Evolutionary conservation across 1,140 invertebrate genomes (phyloP), one percentile per base, ranked within the genome.

Genomic region (Drosophila subpulchrella): DNA sequence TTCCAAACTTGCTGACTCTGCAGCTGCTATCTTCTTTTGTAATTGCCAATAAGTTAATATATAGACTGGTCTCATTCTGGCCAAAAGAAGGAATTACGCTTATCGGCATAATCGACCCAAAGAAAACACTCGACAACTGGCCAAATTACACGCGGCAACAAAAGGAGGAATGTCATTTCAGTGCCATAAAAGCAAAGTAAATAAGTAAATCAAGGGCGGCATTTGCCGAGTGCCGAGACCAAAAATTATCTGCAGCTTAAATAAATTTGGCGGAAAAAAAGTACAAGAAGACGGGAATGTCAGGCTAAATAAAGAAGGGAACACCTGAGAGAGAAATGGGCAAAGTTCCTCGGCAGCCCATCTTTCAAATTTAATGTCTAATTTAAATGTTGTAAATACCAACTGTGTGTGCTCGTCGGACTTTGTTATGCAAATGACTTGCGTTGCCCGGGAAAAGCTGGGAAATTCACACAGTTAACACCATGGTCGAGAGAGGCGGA

Each of bases 301-400:
- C 13, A 44, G 47, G 27, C 58, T 17, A 56, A 62, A 47, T 68
- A 20, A 50, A 70, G 55, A 67, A 67, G 38, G 34, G 47, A 66
- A 55, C 75, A 89, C 83, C 84, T 88, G 84, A 62, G 54, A 46
- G 68, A 44, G 57, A 50, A 65, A 51, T 56, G 63, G 67, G 10
- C 47, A 67, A 86, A 88, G 76, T 88, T 88, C 65, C 81, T 61
- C 57, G 77, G 76, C 84, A 88, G 84, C 80, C 81, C 84, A 88
- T 88, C 84, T 84, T 81, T 89, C 80, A 89, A 89, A 89, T 89
- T 88, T 88, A 88, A 89, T 88, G 84, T 88, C 84, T 88, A 88
- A 89, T 88, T 88, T 88, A 89, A 88, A 84, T 88, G 84, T 84
- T 88, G 84, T 88, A 88, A 89, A 89, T 88, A 89, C 65, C 72